These are phyloP conservation scores for Dicycla oo DNA, from an alignment of 2,888 invertebrate species.

Conservation along the genomic window DNA sequence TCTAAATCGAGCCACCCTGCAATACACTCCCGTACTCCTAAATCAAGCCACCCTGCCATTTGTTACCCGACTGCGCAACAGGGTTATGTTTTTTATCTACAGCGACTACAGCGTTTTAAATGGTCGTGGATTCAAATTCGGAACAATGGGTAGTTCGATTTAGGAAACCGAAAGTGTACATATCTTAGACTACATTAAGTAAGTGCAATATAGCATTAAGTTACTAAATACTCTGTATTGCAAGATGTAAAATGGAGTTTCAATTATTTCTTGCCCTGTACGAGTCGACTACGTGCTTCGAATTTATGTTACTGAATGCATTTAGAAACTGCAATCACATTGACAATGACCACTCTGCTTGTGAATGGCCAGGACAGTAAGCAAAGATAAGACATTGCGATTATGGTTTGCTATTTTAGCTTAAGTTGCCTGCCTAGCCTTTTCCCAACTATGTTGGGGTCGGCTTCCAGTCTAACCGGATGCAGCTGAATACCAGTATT, in stretches of 20 bases:
- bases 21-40: no score
- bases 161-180: background rate
- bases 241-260: background rate
- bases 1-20: no score
- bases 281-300: background rate
- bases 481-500: no score
- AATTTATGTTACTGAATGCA: no score
- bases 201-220: no score
- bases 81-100: no score
- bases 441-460: no score
- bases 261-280: background rate
- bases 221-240: no score
- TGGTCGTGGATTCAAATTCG: no score
- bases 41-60: background rate
- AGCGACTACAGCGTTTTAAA: background rate
- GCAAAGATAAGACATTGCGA: background rate
- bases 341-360: background rate
- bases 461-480: no score
- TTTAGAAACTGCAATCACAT: background rate
- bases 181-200: no score
- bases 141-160: background rate
- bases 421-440: no score
- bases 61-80: background rate
- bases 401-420: background rate
- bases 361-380: background rate